Conservation (phyloP, 2,888 invertebrate species). For the Troides aeacus region DNA sequence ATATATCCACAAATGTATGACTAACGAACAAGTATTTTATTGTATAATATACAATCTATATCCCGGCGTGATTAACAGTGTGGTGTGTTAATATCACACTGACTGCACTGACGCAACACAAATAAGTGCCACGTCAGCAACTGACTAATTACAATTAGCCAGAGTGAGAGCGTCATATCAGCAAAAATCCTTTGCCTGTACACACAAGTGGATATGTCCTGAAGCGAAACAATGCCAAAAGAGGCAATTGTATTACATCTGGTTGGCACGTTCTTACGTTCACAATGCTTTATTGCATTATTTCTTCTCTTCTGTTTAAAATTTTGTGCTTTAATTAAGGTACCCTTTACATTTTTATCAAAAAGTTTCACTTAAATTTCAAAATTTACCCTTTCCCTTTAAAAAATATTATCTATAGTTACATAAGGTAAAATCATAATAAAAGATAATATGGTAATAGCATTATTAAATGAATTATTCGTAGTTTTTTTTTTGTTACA, state of each 20-base stretch:
- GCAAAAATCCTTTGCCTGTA: slow-evolving; percentile 27
- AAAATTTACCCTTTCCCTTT: too few species aligned
- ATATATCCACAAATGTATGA: too few species aligned
- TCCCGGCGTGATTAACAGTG: slow-evolving; percentile 1
- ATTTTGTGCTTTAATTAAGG: background rate
- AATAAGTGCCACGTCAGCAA: slow-evolving; percentile 19
- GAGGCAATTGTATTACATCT: slow-evolving; percentile 23
- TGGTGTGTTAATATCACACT: slow-evolving; percentile 11
- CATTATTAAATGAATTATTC: too few species aligned
- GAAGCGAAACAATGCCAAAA: slow-evolving; percentile 16
- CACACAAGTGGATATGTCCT: slow-evolving; percentile 12
- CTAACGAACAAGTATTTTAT: background rate
- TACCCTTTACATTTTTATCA: too few species aligned
- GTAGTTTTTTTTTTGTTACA: too few species aligned
- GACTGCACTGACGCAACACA: slow-evolving; percentile 19
- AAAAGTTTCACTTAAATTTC: too few species aligned
- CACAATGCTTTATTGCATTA: background rate
- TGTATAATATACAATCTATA: background rate
- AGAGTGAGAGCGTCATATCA: slow-evolving; percentile 19
- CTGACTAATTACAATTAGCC: slow-evolving; percentile 29
- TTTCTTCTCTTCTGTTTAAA: background rate
- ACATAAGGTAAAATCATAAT: too few species aligned
- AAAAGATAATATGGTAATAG: too few species aligned
- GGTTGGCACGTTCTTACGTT: slow-evolving; percentile 17
- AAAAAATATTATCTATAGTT: too few species aligned